Conservation (phyloP, 2,888 invertebrate species). For the Camptogramma bilineatum region DNA sequence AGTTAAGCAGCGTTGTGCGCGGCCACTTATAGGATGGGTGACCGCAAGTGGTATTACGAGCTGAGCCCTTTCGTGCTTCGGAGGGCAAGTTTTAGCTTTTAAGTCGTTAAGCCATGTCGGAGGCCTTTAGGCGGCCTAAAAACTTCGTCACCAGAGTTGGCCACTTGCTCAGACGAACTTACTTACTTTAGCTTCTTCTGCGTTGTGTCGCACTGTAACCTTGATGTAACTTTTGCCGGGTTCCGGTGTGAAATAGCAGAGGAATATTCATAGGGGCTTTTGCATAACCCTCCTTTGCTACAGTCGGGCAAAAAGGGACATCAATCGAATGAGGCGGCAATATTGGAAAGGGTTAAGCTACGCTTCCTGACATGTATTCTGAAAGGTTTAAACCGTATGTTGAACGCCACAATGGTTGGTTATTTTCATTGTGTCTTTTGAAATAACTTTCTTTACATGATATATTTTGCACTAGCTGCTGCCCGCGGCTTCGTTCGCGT, state of each 20-base stretch:
- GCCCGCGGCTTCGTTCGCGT: no score
- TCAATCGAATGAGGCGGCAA: slow-evolving; percentile 36
- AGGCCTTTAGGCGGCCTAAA: no score
- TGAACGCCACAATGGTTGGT: background rate
- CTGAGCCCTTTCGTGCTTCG: no score
- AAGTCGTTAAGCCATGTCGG: no score
- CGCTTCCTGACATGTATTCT: background rate
- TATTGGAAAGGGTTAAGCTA: slow-evolving; percentile 27
- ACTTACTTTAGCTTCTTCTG: background rate
- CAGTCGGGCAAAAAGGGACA: slow-evolving; percentile 33
- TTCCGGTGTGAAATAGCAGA: slow-evolving; percentile 41
- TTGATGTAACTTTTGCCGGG: slow-evolving; percentile 40
- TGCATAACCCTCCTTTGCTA: slow-evolving; percentile 15
- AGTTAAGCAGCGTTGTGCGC: no score
- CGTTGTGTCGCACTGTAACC: slow-evolving; percentile 6
- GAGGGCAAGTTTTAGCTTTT: no score
- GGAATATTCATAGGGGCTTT: slow-evolving; percentile 46
- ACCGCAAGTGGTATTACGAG: no score
- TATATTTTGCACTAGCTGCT: no score
- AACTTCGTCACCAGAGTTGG: no score
- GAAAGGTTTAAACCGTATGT: background rate
- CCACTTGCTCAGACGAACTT: background rate
- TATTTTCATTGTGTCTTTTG: background rate
- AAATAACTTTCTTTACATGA: background rate
- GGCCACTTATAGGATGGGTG: no score